phyloP scores from a whole-genome alignment of 1,140 invertebrate species.

The Drosophila ohnishii region DNA sequence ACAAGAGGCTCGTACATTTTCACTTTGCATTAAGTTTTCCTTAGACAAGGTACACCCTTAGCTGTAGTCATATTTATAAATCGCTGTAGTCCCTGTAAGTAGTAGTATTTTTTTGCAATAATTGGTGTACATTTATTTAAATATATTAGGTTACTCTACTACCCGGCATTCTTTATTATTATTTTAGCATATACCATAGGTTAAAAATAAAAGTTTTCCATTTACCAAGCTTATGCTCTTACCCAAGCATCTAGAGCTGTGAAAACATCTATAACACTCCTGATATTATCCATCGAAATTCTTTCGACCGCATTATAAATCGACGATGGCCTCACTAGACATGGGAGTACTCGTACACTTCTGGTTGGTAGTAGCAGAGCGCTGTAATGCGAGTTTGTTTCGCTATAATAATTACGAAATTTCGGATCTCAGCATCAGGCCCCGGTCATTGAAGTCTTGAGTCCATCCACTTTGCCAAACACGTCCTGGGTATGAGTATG shows the following conservation, averaged over 20 bases:
- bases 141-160: background rate
- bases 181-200: background rate
- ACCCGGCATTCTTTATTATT: background rate
- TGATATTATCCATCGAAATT: background rate
- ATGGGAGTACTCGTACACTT: background rate
- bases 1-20: slow-evolving; percentile 19
- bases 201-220: background rate
- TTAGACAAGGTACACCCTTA: slow-evolving; percentile 7
- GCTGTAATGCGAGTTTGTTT: too few relatives aligned
- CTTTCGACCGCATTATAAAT: background rate
- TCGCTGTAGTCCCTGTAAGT: background rate
- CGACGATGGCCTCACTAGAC: too few relatives aligned
- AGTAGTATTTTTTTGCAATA: background rate
- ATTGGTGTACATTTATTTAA: background rate
- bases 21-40: background rate
- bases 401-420: background rate
- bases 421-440: background rate
- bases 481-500: too few relatives aligned
- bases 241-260: background rate
- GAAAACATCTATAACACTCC: background rate
- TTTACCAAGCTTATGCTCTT: background rate
- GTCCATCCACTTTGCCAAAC: background rate
- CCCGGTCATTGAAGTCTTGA: background rate
- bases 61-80: background rate
- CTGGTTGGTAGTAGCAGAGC: background rate